A percentile compares a stretch with the other conserved stretches of the same genome.
Conservation (phyloP, 1,140 invertebrate species). For the Lithobius niger region DNA sequence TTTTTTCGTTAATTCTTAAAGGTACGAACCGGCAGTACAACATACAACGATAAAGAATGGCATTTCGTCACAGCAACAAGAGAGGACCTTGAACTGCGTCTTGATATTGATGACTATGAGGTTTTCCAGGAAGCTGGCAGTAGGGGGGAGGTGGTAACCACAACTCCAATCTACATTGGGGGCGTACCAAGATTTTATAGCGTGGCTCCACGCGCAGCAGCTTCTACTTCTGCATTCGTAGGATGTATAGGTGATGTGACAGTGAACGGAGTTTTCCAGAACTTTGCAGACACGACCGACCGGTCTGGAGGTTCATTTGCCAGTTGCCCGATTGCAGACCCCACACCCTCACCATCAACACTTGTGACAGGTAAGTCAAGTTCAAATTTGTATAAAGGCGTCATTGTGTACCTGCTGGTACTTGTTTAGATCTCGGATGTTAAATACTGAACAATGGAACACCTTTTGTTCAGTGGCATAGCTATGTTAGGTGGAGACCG, state of each 20-base stretch:
- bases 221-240: slow-evolving; percentile 42
- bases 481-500: no score
- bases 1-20: no score
- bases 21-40: slow-evolving; percentile 40
- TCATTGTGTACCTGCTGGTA: no score
- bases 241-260: slow-evolving; percentile 81
- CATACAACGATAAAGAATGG: slow-evolving; percentile 79
- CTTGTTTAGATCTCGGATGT: no score
- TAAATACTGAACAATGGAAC: no score
- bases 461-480: no score
- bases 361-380: slow-evolving; percentile 11
- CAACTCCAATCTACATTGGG: slow-evolving; percentile 60
- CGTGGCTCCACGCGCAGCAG: slow-evolving; percentile 27
- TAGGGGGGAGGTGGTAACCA: slow-evolving; percentile 32
- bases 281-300: slow-evolving; percentile 59
- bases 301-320: slow-evolving; percentile 48
- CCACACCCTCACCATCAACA: slow-evolving; percentile 13
- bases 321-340: slow-evolving; percentile 39
- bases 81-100: slow-evolving; percentile 39
- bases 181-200: slow-evolving; percentile 52
- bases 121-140: neutral
- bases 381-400: no score
- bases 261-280: slow-evolving; percentile 61
- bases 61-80: slow-evolving; percentile 76
- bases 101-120: slow-evolving; percentile 74